A percentile compares a stretch with the other conserved stretches of the same genome.
Evolutionary conservation across 2,888 invertebrate genomes (phyloP).

Genomic region (Notodonta dromedarius): DNA sequence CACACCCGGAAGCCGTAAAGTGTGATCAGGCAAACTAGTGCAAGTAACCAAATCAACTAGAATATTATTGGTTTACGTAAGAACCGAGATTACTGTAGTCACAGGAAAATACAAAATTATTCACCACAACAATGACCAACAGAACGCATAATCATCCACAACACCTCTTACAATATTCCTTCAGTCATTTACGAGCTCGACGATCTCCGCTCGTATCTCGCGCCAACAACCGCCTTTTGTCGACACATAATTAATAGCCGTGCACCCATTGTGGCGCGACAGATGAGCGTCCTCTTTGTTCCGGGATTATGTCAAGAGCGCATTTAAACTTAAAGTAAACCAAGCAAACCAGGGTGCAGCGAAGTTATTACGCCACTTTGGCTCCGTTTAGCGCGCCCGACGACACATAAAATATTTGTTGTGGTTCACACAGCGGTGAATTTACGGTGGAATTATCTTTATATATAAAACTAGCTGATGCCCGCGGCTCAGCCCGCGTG

Average conservation of each 20-base stretch:
- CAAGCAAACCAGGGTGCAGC: conserved; percentile 47
- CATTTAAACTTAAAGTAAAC: conserved; percentile 48
- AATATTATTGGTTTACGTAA: too few relatives aligned
- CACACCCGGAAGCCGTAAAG: too few relatives aligned
- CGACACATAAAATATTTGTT: conserved; percentile 33
- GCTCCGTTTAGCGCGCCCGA: conserved; percentile 31
- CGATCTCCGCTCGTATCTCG: conserved; percentile 53
- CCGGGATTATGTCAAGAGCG: conserved; percentile 47
- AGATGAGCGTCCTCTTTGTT: conserved; percentile 60
- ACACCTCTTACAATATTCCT: conserved; percentile 1
- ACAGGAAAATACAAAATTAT: background rate
- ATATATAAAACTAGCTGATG: too few relatives aligned
- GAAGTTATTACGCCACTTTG: conserved; percentile 45
- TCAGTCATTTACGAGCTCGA: conserved; percentile 41
- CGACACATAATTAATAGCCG: conserved; percentile 65
- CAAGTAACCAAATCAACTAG: too few relatives aligned
- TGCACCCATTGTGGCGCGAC: conserved; percentile 58
- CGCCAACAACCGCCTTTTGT: conserved; percentile 57
- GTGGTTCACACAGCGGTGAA: background rate
- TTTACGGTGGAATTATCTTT: background rate
- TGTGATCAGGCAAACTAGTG: too few relatives aligned
- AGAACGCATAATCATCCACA: background rate
- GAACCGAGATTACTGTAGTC: background rate
- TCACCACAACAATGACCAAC: background rate
- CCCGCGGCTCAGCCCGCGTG: too few relatives aligned